Evolutionary conservation across 2,888 invertebrate genomes (phyloP).

Genomic region (Acleris laterana): DNA sequence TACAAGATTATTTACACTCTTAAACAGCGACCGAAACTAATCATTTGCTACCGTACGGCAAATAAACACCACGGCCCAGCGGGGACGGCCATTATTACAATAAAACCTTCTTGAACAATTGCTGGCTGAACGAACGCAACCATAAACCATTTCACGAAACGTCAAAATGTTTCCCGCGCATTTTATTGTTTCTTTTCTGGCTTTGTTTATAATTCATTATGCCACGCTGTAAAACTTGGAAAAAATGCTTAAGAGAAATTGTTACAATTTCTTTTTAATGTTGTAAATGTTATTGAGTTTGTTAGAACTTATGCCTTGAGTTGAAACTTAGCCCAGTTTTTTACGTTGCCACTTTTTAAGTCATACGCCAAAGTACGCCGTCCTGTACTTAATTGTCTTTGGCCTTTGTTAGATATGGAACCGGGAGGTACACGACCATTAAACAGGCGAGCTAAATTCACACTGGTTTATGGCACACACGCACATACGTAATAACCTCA

Average conservation of each 20-base stretch:
- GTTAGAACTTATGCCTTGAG: background rate
- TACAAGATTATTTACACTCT: conserved; percentile 76
- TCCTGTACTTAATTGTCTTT: no score
- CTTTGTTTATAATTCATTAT: conserved; percentile 60
- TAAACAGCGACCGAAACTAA: conserved; percentile 76
- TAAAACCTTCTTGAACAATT: conserved; percentile 74
- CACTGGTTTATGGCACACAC: no score
- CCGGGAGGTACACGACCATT: no score
- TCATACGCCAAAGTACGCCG: no score
- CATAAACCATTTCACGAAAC: conserved; percentile 65
- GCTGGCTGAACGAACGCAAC: conserved; percentile 65
- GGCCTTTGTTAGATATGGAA: no score
- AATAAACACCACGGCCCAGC: conserved; percentile 66
- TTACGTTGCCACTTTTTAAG: no score
- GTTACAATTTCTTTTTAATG: conserved; percentile 63
- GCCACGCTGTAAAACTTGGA: conserved; percentile 42
- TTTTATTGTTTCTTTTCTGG: conserved; percentile 53
- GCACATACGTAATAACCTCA: no score
- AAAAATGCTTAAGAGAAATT: conserved; percentile 58
- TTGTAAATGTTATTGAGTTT: conserved; percentile 24
- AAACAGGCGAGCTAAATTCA: no score
- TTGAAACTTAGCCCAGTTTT: no score
- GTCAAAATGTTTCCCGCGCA: conserved; percentile 73
- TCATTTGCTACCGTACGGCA: conserved; percentile 78
- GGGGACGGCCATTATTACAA: conserved; percentile 60